Evolutionary conservation across 2,888 invertebrate species (phyloP).

Genomic region (Fragum fragum): DNA sequence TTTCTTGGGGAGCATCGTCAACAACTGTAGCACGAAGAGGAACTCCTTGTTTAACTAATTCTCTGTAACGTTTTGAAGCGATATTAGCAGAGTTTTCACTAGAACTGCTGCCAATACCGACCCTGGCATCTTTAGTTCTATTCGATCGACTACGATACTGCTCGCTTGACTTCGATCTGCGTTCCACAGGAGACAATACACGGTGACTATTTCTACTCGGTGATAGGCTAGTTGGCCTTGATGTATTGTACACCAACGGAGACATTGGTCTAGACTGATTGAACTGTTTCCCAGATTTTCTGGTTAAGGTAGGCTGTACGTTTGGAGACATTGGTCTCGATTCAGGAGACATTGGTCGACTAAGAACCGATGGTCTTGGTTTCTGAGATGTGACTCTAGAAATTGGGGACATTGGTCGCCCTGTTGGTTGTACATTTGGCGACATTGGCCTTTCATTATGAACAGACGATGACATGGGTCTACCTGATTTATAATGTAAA

Average conservation of each 20-base stretch:
- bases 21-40: constrained; percentile 79
- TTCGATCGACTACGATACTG: background rate
- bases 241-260: constrained; percentile 1
- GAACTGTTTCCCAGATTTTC: background rate
- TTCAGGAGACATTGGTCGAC: too few species aligned
- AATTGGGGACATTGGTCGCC: constrained; percentile 35
- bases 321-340: constrained; percentile 63
- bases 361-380: constrained; percentile 25
- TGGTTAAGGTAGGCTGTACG: constrained; percentile 43
- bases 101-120: constrained; percentile 20
- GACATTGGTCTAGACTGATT: constrained; percentile 32
- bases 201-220: background rate
- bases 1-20: constrained; percentile 57
- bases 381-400: constrained; percentile 19
- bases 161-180: constrained; percentile 14
- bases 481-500: background rate
- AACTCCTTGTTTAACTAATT: constrained; percentile 78
- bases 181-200: background rate
- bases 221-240: constrained; percentile 18
- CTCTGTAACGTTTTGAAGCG: constrained; percentile 74
- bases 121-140: background rate
- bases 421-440: constrained; percentile 32
- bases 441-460: constrained; percentile 35
- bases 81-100: constrained; percentile 39
- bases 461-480: background rate